phyloP scores from a whole-genome alignment of 2,113 vertebrate species.

The Telmatochromis brichardi region DNA sequence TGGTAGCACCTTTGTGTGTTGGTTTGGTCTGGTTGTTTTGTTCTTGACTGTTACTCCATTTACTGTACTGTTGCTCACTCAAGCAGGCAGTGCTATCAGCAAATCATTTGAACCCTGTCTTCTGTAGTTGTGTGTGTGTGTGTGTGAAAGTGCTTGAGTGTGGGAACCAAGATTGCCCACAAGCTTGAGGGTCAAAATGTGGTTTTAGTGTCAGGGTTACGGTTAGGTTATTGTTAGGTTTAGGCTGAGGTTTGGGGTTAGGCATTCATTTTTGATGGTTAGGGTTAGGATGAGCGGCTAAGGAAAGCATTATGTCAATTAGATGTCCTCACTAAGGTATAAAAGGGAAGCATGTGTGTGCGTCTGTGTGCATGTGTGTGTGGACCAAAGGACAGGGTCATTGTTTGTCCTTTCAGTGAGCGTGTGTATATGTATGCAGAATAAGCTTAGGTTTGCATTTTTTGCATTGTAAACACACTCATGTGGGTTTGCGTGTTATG shows the following conservation, averaged over 20 bases:
- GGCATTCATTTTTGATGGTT: background rate
- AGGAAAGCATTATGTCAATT: background rate
- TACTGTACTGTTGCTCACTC: background rate
- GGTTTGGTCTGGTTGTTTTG: background rate
- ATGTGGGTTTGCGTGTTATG: background rate
- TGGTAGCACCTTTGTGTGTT: background rate
- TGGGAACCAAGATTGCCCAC: background rate
- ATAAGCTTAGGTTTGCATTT: background rate
- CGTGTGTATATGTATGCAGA: background rate
- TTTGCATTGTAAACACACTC: background rate
- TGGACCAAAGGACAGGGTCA: conserved; percentile 57
- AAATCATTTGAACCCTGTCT: background rate
- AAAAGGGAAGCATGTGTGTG: background rate
- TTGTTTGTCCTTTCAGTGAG: conserved; percentile 21
- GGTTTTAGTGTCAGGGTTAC: background rate
- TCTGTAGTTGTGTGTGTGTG: background rate
- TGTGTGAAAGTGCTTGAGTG: background rate
- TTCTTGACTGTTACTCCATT: background rate
- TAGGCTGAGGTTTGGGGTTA: background rate
- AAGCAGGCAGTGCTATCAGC: background rate
- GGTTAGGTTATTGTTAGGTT: background rate
- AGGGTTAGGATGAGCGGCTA: background rate
- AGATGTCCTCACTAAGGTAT: background rate
- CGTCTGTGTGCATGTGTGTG: background rate
- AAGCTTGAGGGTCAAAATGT: background rate